Percentiles rank a stretch among this genome's conserved stretches.
phyloP scores from a whole-genome alignment of 2,113 vertebrate genomes.

The Eupsittula cactorum region DNA sequence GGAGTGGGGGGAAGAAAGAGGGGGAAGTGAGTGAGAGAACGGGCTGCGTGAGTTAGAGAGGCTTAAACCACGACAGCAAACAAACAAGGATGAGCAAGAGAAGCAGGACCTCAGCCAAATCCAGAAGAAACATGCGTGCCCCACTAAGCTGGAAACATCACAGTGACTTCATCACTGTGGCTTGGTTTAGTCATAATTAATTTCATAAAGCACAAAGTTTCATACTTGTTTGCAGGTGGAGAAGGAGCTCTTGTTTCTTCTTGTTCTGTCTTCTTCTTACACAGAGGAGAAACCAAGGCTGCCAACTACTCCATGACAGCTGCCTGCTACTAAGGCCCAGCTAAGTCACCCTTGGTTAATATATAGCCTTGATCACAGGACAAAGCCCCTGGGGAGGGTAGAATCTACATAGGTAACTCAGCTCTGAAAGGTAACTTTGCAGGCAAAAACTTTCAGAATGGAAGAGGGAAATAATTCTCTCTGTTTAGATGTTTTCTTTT shows the following conservation, averaged over 20 bases:
- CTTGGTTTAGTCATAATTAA: rapidly evolving
- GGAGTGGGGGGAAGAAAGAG: too few species aligned
- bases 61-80: not conserved
- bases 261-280: rapidly evolving
- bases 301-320: not conserved
- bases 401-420: not conserved
- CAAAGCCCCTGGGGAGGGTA: not conserved
- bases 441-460: not conserved
- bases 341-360: not conserved
- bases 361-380: not conserved
- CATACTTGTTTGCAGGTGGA: not conserved
- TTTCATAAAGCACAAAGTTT: not conserved
- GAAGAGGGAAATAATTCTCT: not conserved
- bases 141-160: not conserved
- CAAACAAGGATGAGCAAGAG: not conserved
- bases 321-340: not conserved
- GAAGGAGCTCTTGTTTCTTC: not conserved
- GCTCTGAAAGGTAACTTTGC: not conserved
- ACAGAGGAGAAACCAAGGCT: not conserved
- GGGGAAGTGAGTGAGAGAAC: too few species aligned
- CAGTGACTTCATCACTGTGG: rapidly evolving
- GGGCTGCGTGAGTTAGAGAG: too few species aligned
- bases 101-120: not conserved
- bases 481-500: not conserved
- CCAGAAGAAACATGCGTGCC: not conserved